Conservation (phyloP, 2,113 vertebrate species). For the Anarrhichthys ocellatus region DNA sequence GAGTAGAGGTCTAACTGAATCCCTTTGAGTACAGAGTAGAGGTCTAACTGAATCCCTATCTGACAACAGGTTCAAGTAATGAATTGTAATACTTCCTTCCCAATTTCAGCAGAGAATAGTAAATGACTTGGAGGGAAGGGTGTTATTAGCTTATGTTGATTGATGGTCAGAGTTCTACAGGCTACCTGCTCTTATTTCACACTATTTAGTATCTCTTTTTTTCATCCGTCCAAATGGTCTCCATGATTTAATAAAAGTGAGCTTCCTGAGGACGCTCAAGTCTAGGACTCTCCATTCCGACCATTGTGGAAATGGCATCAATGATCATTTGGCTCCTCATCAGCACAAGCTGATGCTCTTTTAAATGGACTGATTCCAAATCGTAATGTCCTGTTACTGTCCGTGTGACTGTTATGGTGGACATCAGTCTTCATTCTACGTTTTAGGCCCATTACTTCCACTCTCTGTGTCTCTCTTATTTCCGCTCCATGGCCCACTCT, state of each 20-base stretch:
- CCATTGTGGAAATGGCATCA: not conserved
- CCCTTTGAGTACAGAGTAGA: not conserved
- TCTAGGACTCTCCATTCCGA: not conserved
- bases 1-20: too few species aligned
- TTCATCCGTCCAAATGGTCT: not conserved
- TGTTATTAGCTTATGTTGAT: not conserved
- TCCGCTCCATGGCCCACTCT: too few species aligned
- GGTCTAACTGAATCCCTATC: not conserved
- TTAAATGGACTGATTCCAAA: slow-evolving; percentile 11
- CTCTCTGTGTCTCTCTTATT: not conserved
- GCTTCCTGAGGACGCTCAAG: not conserved
- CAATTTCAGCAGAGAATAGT: not conserved
- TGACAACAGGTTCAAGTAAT: not conserved
- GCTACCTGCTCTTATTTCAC: slow-evolving; percentile 1
- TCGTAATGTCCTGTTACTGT: not conserved
- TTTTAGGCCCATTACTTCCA: not conserved
- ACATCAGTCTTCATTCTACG: not conserved
- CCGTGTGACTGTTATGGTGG: not conserved
- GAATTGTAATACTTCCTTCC: not conserved
- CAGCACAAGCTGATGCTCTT: not conserved
- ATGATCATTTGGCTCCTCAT: not conserved
- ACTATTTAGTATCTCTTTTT: not conserved
- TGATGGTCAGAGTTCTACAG: not conserved
- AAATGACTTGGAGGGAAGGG: slow-evolving; percentile 1
- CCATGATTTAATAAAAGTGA: not conserved